A percentile compares a stretch with the other conserved stretches of the same genome.
Evolutionary conservation across 2,797 vertebrate genomes (phyloP).

Genomic region (Xerus rutilus): DNA sequence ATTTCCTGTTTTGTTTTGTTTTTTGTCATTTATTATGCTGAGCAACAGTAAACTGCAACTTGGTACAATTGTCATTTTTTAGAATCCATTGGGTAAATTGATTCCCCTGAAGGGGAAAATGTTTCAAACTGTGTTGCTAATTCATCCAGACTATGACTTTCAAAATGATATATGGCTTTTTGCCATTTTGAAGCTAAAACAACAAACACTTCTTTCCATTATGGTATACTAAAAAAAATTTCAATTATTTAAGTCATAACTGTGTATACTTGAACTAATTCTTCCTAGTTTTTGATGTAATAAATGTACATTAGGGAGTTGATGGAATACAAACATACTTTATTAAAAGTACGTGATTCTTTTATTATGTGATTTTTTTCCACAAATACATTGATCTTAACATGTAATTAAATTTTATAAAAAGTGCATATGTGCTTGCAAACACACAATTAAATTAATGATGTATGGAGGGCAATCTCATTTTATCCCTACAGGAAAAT

Average conservation of each 20-base stretch:
- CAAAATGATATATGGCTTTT: conserved; percentile 38
- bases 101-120: conserved; percentile 8
- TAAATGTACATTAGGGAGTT: neutral
- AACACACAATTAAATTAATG: neutral
- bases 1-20: neutral
- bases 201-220: conserved; percentile 5
- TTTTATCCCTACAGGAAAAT: neutral
- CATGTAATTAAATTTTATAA: neutral
- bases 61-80: neutral
- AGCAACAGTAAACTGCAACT: neutral
- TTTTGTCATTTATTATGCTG: neutral
- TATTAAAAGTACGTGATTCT: neutral
- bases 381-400: conserved; percentile 52
- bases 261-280: neutral
- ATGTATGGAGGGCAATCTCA: neutral
- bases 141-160: neutral
- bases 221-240: neutral
- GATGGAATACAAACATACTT: neutral
- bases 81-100: neutral
- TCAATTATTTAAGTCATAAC: neutral
- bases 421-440: neutral
- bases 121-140: conserved; percentile 25
- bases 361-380: neutral
- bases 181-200: conserved; percentile 48
- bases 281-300: neutral